Evolutionary conservation across 2,888 invertebrate genomes (phyloP), one percentile per base, ranked within the genome.

Genomic region (Nasonovia ribisnigri): DNA sequence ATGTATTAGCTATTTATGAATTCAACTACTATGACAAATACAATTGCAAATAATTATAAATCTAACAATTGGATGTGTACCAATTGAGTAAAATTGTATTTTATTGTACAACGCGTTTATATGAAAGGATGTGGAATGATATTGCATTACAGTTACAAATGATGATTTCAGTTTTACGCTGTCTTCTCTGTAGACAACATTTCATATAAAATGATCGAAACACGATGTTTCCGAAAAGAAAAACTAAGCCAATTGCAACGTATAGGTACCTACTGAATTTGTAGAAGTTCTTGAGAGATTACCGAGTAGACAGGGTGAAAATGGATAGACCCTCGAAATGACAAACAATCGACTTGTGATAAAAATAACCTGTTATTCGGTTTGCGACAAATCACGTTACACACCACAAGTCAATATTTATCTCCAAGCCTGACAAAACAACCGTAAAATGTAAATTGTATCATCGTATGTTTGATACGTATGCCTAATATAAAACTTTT

Each of bases 281-380:
- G 60, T 67, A 46, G n/a, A 46, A 60, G 60, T 90, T 90, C 46
- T 60, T n/a, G 60, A 90, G 46, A 67, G 60, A 90, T 90, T 90
- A 90, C 60, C n/a, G n/a, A 67, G 43, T 29, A 43, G 89, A 90
- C 60, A 43, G 60, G 46, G 46, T 60, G 60, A 90, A 60, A 90
- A 90, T 36, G 60, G 46, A 90, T 90, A 60, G 57, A 89, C 57
- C 60, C 89, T 90, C 24, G 46, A 90, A 90, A 90, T 90, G 89
- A 90, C 89, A 90, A 90, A 90, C 89, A 90, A 90, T 90, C 60
- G n/a, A 67, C n/a, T 90, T 46, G 60, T 90, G n/a, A 90, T 90
- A 90, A 90, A 90, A 90, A 46, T 67, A 60, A 90, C 60, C 43
- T 90, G 60, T 90, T 67, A 90, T 67, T 67, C 89, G 60, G 60